phyloP scores from a whole-genome alignment of 1,140 invertebrate species.

The Paralvinella palmiformis region DNA sequence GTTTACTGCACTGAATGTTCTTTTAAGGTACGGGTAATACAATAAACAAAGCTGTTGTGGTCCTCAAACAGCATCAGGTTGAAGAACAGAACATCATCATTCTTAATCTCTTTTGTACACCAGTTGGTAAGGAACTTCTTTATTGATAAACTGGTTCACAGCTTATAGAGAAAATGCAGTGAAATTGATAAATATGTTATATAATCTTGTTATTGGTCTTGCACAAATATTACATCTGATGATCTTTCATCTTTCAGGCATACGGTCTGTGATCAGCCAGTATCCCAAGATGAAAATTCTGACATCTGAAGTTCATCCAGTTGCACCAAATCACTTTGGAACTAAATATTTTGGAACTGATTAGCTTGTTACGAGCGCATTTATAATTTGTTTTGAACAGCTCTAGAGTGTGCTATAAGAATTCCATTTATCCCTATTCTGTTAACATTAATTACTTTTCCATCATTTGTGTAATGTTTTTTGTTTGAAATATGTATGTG shows the following conservation, averaged over 20 bases:
- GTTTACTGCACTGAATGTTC: too few species aligned
- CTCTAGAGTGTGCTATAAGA: too few species aligned
- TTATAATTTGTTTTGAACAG: too few species aligned
- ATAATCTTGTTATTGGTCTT: too few species aligned
- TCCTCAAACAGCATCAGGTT: constrained; percentile 87
- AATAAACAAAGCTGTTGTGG: constrained; percentile 85
- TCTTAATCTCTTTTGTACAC: constrained; percentile 94
- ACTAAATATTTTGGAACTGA: constrained; percentile 98
- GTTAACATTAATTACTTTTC: too few species aligned
- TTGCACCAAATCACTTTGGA: constrained; percentile 97
- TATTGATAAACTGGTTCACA: too few species aligned
- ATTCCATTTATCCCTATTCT: too few species aligned
- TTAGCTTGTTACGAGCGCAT: too few species aligned
- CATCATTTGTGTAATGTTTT: too few species aligned
- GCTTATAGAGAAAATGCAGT: too few species aligned
- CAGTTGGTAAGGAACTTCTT: constrained; percentile 53
- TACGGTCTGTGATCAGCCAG: constrained; percentile 72
- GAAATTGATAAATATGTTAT: too few species aligned
- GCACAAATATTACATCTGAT: background rate
- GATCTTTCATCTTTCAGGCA: constrained; percentile 57
- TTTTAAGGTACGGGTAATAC: constrained; percentile 79
- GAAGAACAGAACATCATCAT: constrained; percentile 89
- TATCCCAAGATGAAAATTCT: constrained; percentile 91
- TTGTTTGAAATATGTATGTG: too few species aligned
- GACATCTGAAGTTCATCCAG: constrained; percentile 87